A percentile compares a stretch with the other conserved stretches of the same genome.
These are phyloP conservation scores for Podiceps cristatus DNA, from an alignment of 2,113 vertebrate species.

Conservation along the genomic window DNA sequence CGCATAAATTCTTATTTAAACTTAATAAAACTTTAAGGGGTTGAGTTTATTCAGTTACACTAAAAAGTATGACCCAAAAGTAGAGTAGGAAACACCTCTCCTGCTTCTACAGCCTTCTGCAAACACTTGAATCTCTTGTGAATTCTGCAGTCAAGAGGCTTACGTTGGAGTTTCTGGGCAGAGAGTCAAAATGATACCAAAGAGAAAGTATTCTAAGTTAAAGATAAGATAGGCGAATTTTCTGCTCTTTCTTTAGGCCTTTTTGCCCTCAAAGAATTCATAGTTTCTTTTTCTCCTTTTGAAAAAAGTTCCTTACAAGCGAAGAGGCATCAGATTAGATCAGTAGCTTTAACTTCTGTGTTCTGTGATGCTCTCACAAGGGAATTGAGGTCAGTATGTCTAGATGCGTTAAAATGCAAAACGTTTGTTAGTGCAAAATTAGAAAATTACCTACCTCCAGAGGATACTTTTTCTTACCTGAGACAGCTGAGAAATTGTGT, in stretches of 20 bases:
- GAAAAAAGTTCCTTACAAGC: neutral
- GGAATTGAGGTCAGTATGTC: neutral
- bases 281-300: neutral
- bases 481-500: neutral
- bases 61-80: neutral
- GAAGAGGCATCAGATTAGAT: neutral
- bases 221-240: neutral
- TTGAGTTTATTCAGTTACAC: constrained; percentile 18
- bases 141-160: constrained; percentile 12
- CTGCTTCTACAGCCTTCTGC: neutral
- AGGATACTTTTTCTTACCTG: neutral
- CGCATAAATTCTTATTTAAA: constrained; percentile 27
- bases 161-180: constrained; percentile 30
- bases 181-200: constrained; percentile 24
- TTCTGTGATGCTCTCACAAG: neutral
- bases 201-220: neutral
- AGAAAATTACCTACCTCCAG: neutral
- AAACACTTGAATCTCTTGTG: constrained; percentile 8
- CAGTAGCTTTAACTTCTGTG: neutral
- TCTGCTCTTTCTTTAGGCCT: neutral
- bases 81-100: neutral
- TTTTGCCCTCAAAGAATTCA: neutral
- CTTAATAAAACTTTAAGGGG: neutral
- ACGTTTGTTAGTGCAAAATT: neutral
- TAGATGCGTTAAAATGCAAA: neutral